A percentile compares a stretch with the other conserved stretches of the same genome.
Conservation (phyloP, 2,113 vertebrate species). For the Rynchops niger region DNA sequence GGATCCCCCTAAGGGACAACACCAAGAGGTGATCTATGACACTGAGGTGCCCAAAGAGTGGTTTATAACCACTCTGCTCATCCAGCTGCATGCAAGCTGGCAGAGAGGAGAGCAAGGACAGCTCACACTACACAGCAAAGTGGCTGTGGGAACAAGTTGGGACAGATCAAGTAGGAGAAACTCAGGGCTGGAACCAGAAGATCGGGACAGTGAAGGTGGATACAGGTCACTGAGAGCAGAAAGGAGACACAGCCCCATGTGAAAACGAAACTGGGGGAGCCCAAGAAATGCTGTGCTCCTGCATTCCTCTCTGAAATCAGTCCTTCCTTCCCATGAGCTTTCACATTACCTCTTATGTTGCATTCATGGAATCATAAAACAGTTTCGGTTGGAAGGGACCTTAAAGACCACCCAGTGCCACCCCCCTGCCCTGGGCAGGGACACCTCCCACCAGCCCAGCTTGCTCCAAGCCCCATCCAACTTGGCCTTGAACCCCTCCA, state of each 20-base stretch:
- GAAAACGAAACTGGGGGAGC: neutral
- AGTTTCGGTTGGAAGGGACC: neutral
- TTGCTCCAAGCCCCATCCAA: neutral
- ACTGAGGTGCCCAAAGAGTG: neutral
- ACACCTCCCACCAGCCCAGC: neutral
- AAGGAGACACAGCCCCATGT: rapidly evolving
- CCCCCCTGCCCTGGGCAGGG: no score
- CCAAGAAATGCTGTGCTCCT: neutral
- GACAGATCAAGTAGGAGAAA: neutral
- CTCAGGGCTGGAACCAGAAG: neutral
- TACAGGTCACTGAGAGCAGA: neutral
- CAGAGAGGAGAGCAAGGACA: neutral
- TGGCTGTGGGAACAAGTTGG: neutral
- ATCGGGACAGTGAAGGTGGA: neutral
- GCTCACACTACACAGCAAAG: neutral
- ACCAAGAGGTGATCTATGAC: neutral
- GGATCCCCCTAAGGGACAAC: neutral
- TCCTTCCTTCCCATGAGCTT: neutral
- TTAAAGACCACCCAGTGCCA: neutral
- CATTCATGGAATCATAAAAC: no score
- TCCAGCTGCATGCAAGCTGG: rapidly evolving
- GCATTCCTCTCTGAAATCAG: neutral
- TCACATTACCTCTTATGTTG: rapidly evolving
- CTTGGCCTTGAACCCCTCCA: neutral
- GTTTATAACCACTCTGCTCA: neutral